phyloP scores from a whole-genome alignment of 2,888 invertebrate species.

The Parthenolecanium corni region DNA sequence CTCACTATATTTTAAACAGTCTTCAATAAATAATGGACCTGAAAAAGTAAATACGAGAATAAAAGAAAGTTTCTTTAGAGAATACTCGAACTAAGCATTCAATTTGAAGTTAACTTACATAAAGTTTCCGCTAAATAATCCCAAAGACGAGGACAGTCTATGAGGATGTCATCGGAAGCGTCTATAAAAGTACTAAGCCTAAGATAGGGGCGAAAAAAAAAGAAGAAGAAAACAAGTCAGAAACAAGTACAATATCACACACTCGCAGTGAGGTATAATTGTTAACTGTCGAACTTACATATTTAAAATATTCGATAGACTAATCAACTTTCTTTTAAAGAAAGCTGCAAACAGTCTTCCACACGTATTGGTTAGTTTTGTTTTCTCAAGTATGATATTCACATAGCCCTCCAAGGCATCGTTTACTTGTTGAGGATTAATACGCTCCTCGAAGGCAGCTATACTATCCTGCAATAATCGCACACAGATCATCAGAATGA shows the following conservation, averaged over 20 bases:
- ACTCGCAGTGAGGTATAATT: neutral
- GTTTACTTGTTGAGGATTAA: conserved; percentile 7
- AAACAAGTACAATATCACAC: neutral
- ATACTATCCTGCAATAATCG: conserved; percentile 7
- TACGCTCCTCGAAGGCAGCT: conserved; percentile 7
- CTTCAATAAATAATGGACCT: conserved; percentile 11
- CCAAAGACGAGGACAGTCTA: conserved; percentile 19
- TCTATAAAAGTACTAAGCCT: conserved; percentile 2
- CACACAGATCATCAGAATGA: neutral
- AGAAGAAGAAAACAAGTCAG: neutral
- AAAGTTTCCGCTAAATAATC: neutral
- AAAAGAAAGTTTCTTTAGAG: neutral
- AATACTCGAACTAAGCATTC: neutral
- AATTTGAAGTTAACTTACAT: conserved; percentile 1
- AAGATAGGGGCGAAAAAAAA: neutral
- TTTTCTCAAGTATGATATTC: conserved; percentile 3
- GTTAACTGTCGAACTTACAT: conserved; percentile 2
- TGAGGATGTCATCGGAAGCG: conserved; percentile 7
- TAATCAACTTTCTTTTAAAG: neutral
- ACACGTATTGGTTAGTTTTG: conserved; percentile 5
- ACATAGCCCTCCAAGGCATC: conserved; percentile 5
- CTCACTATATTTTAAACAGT: conserved; percentile 20
- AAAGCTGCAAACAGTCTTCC: conserved; percentile 4
- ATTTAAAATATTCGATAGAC: conserved; percentile 1
- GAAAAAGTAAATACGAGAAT: neutral